Base-by-base conservation (phyloP, 2,113 vertebrate genomes). In the Scophthalmus maximus region DNA sequence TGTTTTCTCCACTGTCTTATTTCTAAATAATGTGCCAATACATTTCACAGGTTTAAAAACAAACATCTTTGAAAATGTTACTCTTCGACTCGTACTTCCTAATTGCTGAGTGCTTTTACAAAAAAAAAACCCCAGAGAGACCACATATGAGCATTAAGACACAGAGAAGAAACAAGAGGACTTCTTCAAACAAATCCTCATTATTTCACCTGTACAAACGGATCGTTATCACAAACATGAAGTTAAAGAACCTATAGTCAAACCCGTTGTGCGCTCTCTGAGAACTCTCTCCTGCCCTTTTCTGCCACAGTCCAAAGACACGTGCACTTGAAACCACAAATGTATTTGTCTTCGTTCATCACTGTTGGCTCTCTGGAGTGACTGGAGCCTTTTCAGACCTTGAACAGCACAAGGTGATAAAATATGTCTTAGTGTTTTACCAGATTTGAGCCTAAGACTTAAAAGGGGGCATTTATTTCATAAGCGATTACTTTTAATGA, bases 11-110 rank as follows among this genome's bases (percentile, higher is more conserved):
- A 52, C 23, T 25, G 32, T 67, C 7, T 26, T 62, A 8, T 61
- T 52, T 30, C 66, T 15, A 25, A 32, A 27, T 47, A 26, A 6
- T 26, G 23, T 22, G 25, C 29, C 65, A 56, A 68, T 40, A 20
- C 10, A 44, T 32, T 55, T 76, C 32, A 73, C 27, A 68, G 22
- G 27, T 30, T 47, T 22, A 40, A 73, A 79, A 47, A 25, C 2
- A 38, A 38, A 50, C 14, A 6, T n/a, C n/a, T n/a, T n/a, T n/a
- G n/a, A n/a, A n/a, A n/a, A n/a, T n/a, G n/a, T 30, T 38, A 44
- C 32, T 18, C 23, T 55, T 6, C 32, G 34, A 7, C 0, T 0
- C n/a, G n/a, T 29, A 36, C 47, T 61, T 22, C n/a, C 5, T 67
- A 67, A 50, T 51, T 36, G 34, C 50, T 12, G 18, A 42, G 20